Evolutionary conservation across 92 coral and sea anemone genomes (phyloP), one percentile per base, ranked within the genome.

Genomic region (Hydrozoanthus gracilis): DNA sequence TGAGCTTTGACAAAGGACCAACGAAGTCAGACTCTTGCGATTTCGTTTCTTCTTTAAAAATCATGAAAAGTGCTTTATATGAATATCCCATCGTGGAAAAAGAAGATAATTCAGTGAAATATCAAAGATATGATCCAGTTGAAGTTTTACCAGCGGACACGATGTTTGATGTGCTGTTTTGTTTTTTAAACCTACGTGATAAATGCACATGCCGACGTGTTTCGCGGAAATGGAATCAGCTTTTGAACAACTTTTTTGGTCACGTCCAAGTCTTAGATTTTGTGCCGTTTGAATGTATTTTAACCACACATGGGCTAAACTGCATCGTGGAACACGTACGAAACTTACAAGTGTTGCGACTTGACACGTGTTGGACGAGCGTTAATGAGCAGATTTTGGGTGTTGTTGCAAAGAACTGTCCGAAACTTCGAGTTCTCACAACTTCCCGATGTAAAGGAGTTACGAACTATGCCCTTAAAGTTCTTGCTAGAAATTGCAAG

Each of bases 341-440:
- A 17, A 92, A 92, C 85, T 84, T 95, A 45, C 92, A 92, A 72
- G 95, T 94, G 44, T 83, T 95, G 46, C 91, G 87, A 55, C 88
- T 92, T 15, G 98, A 95, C 62, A 86, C 87, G 20, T 95, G 98
- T 77, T 95, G 96, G 98, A 84, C 87, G 17, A 86, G 95, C 87
- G 95, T 92, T 5, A 91, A 93, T n/a, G 98, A 95, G 45, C 95
- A 90, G 76, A 93, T 89, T 73, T 47, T 95, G 77, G 87, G 72
- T 39, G 45, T 90, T 64, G 80, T 95, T 14, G 93, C 95, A 15
- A 90, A 70, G 70, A 95, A 95, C 86, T 95, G 96, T 70, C 89
- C 89, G 10, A 91, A 93, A 65, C 92, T 95, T 45, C 87, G 93
- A 66, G 92, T 92, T 51, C 86, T 95, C 11, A 84, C 93, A 35